Evolutionary conservation across 2,797 vertebrate species (phyloP).

Genomic region (Malurus leucopterus): DNA sequence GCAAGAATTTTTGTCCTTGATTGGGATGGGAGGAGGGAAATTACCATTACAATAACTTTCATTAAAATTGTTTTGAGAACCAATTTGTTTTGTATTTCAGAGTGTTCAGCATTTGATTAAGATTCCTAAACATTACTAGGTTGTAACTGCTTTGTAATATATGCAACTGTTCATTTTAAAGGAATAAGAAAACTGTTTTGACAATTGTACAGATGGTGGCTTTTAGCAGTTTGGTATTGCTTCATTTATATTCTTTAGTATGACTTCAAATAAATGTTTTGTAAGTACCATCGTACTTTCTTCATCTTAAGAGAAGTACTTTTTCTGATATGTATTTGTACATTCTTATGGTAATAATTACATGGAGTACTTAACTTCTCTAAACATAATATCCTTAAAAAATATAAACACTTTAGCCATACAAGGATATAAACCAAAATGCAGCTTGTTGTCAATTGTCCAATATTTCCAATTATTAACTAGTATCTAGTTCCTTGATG

Average conservation of each 20-base stretch:
- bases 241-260: conserved; percentile 57
- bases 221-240: conserved; percentile 43
- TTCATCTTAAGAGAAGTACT: conserved; percentile 30
- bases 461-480: conserved; percentile 13
- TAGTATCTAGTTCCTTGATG: conserved; percentile 17
- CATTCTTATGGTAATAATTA: conserved; percentile 36
- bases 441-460: conserved; percentile 24
- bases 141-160: conserved; percentile 67
- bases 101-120: conserved; percentile 52
- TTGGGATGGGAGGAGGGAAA: conserved; percentile 57
- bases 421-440: conserved; percentile 44
- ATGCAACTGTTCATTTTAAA: conserved; percentile 44
- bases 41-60: conserved; percentile 37
- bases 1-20: conserved; percentile 54
- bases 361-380: conserved; percentile 5
- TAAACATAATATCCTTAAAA: conserved; percentile 18
- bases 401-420: not conserved
- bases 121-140: conserved; percentile 37
- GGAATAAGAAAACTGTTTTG: conserved; percentile 23
- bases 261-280: conserved; percentile 54
- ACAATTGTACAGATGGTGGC: conserved; percentile 53
- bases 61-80: conserved; percentile 65
- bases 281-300: conserved; percentile 41
- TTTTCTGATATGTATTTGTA: conserved; percentile 40
- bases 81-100: conserved; percentile 62